Evolutionary conservation across 1,140 invertebrate species (phyloP), one percentile per base, ranked within the genome.

Genomic region (Trachelipus rathkii): DNA sequence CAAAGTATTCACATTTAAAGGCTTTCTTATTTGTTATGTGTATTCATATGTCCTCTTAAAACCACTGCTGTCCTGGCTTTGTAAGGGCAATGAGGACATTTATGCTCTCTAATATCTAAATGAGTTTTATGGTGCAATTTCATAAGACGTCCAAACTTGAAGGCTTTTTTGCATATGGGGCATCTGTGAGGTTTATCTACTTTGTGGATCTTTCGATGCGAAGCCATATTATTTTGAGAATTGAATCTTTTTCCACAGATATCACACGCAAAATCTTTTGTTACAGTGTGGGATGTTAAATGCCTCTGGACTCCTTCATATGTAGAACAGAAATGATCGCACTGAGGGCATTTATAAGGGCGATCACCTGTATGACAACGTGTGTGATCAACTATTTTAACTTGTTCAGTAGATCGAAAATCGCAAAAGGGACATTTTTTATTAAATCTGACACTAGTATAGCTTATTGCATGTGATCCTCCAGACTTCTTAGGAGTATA

Each of bases 131-230:
- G 46, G 46, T 50, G 46, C 9, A 50, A 15, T 10, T 9, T 15
- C 46, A 50, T 50, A 10, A 10, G 46, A 10, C 9, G 46, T 50
- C 46, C 46, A 50, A 50, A 50, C 15, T 50, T 86, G 84, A 92
- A 92, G 6, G 87, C 87, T 81, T 91, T 91, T 15, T 87, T 86
- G 80, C 91, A 92, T 33, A 90, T 84, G 67, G 87, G 85, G 81
- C 89, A 89, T 45, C 85, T 83, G 77, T 87, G 89, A 70, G 89
- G 90, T 79, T 90, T 89, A 8, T 89, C 88, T 77, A 90, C 89
- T 0, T 86, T 88, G 80, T 91, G 90, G n/a, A 83, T 85, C 33
- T 81, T 78, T 69, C 78, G 78, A 75, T 84, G 83, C 13, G 80
- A 60, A 2, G 50, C 50, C 19, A 60, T 19, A 15, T 60, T 60